These are phyloP conservation scores for Periplaneta americana DNA, from an alignment of 1,140 invertebrate genomes.

Conservation along the genomic window DNA sequence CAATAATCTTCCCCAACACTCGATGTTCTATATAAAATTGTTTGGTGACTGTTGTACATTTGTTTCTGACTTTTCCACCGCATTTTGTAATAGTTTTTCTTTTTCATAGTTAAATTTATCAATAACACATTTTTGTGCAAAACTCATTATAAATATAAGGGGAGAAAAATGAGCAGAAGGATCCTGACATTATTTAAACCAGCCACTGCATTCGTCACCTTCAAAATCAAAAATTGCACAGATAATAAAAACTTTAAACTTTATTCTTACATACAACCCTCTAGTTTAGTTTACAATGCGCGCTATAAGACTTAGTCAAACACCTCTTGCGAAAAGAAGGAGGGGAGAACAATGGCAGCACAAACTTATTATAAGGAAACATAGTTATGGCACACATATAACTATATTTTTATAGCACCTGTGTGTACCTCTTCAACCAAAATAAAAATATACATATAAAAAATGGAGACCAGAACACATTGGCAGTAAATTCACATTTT, in stretches of 20 bases:
- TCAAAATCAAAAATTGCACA: neutral
- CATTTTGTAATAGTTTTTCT: too few species aligned
- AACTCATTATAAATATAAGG: neutral
- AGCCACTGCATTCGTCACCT: neutral
- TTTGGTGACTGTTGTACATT: too few species aligned
- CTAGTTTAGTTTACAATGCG: neutral
- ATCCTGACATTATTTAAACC: neutral
- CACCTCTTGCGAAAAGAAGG: neutral
- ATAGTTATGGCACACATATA: constrained; percentile 4
- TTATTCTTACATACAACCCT: constrained; percentile 1
- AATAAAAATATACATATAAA: constrained; percentile 5
- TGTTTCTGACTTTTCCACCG: too few species aligned
- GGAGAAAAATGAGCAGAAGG: neutral
- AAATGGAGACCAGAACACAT: constrained; percentile 2
- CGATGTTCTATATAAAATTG: too few species aligned
- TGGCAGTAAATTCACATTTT: constrained; percentile 4
- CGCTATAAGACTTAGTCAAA: neutral
- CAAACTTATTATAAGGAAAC: neutral
- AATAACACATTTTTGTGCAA: neutral
- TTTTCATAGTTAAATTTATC: too few species aligned
- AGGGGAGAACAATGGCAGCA: constrained; percentile 4
- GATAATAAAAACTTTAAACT: neutral
- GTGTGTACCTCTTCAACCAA: constrained; percentile 6
- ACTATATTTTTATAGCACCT: constrained; percentile 10
- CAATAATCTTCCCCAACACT: too few species aligned